Evolutionary conservation across 1,140 invertebrate species (phyloP).

Genomic region (Luehdorfia chinensis): DNA sequence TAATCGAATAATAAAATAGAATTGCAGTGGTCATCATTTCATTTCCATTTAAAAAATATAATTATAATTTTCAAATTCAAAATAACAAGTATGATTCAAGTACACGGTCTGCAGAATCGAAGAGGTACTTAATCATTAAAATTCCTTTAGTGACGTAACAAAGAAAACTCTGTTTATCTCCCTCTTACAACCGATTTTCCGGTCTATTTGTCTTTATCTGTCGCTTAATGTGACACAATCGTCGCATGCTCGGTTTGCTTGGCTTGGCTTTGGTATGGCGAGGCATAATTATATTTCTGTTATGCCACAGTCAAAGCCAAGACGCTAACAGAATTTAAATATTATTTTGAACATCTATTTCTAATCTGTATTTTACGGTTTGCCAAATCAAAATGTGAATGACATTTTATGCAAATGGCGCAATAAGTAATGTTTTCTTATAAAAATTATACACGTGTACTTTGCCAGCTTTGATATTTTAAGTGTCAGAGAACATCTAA

Average conservation of each 20-base stretch:
- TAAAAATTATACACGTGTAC: not conserved
- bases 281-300: constrained; percentile 43
- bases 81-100: constrained; percentile 11
- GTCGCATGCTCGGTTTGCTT: constrained; percentile 62
- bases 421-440: not conserved
- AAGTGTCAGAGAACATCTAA: too few relatives aligned
- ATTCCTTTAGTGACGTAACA: constrained; percentile 46
- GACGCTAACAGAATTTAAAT: constrained; percentile 22
- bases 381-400: not conserved
- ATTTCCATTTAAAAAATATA: too few relatives aligned
- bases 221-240: constrained; percentile 64
- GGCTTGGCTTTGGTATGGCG: constrained; percentile 29
- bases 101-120: constrained; percentile 21
- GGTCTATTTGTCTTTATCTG: constrained; percentile 72
- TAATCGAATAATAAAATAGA: too few relatives aligned
- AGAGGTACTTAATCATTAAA: constrained; percentile 64
- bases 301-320: constrained; percentile 25
- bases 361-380: constrained; percentile 13
- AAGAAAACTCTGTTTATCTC: constrained; percentile 57
- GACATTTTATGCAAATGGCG: constrained; percentile 6
- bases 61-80: not conserved
- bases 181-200: constrained; percentile 59
- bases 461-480: not conserved
- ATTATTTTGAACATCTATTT: constrained; percentile 5
- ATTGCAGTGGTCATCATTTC: too few relatives aligned